Evolutionary conservation across 2,797 vertebrate genomes (phyloP).

Genomic region (Sebastes flavidus): DNA sequence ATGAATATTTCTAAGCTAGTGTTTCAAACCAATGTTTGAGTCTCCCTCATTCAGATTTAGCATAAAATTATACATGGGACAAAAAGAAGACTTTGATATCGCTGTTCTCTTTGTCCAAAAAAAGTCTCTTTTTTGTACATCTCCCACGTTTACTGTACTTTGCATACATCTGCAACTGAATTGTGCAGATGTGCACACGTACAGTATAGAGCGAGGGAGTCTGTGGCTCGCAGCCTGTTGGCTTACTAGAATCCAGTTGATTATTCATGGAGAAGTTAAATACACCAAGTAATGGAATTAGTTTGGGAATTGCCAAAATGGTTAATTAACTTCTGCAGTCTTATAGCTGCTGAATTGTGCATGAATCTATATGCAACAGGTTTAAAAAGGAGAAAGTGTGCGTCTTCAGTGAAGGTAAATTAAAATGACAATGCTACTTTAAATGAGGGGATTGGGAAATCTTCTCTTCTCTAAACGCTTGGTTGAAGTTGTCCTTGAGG

Average conservation of each 20-base stretch:
- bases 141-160: slow-evolving; percentile 49
- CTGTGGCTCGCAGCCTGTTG: slow-evolving; percentile 27
- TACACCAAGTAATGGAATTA: slow-evolving; percentile 70
- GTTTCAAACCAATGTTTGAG: slow-evolving; percentile 51
- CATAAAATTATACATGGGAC: slow-evolving; percentile 62
- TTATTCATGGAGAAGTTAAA: slow-evolving; percentile 54
- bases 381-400: slow-evolving; percentile 14
- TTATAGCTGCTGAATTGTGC: slow-evolving; percentile 24
- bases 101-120: slow-evolving; percentile 46
- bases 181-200: slow-evolving; percentile 30
- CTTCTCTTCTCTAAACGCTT: slow-evolving; percentile 8
- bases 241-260: slow-evolving; percentile 32
- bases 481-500: slow-evolving; percentile 42
- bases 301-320: slow-evolving; percentile 53
- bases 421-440: background rate
- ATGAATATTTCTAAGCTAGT: slow-evolving; percentile 65
- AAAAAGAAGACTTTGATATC: slow-evolving; percentile 59
- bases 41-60: slow-evolving; percentile 54
- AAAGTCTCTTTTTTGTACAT: slow-evolving; percentile 31
- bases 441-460: background rate
- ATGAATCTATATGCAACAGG: slow-evolving; percentile 40
- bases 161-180: slow-evolving; percentile 63
- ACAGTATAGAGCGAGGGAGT: background rate
- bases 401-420: slow-evolving; percentile 15
- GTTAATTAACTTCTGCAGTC: slow-evolving; percentile 50